Evolutionary conservation across 2,888 invertebrate species (phyloP).

Genomic region (Parnassius glacialis): DNA sequence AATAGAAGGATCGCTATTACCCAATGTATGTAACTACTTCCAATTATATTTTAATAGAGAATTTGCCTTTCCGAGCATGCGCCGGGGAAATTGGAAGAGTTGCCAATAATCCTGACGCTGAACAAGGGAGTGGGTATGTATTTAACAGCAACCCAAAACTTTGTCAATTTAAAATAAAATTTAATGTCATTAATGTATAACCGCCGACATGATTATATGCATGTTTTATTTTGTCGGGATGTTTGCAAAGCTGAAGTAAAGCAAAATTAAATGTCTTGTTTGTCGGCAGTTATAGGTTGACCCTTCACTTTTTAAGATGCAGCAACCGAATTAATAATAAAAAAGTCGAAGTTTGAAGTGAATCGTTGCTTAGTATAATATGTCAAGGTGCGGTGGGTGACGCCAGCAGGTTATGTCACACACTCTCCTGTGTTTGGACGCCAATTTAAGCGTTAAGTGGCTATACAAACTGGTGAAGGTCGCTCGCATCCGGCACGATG

Average conservation of each 20-base stretch:
- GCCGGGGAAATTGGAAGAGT: no score
- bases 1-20: no score
- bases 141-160: neutral
- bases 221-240: conserved; percentile 9
- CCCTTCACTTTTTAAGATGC: conserved; percentile 3
- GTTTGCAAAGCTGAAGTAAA: neutral
- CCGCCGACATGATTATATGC: conserved; percentile 15
- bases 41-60: no score
- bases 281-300: neutral
- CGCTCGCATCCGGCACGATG: conserved; percentile 60
- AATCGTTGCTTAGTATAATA: conserved; percentile 26
- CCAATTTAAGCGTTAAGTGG: conserved; percentile 65
- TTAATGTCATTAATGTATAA: conserved; percentile 10
- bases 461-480: conserved; percentile 63
- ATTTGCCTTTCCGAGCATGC: no score
- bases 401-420: conserved; percentile 71
- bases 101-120: no score
- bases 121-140: no score
- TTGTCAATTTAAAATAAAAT: conserved; percentile 9
- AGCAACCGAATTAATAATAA: conserved; percentile 19
- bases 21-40: no score
- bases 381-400: conserved; percentile 72
- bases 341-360: conserved; percentile 22
- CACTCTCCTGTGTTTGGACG: conserved; percentile 50
- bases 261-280: neutral